A percentile compares a stretch with the other conserved stretches of the same genome.
phyloP scores from a whole-genome alignment of 1,140 invertebrate species.

The Caerostris extrusa region DNA sequence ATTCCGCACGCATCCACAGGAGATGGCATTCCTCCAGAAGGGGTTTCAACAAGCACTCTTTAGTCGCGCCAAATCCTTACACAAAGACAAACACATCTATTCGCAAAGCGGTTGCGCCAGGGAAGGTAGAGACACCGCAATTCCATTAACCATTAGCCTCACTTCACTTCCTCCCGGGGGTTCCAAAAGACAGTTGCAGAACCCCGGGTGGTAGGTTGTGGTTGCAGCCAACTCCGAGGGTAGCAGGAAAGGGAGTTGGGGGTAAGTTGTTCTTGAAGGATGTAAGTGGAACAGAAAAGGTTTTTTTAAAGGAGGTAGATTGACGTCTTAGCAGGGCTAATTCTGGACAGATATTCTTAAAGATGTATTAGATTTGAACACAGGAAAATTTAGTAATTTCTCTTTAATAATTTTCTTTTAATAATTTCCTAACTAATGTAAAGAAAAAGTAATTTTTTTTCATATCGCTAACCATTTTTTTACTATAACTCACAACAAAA shows the following conservation, averaged over 20 bases:
- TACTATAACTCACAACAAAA: too few species aligned
- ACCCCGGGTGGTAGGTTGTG: neutral
- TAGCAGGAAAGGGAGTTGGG: neutral
- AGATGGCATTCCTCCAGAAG: neutral
- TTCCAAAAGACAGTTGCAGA: slow-evolving; percentile 21
- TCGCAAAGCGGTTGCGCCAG: neutral
- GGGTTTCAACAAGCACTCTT: slow-evolving; percentile 15
- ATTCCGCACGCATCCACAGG: too few species aligned
- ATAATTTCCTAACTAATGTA: too few species aligned
- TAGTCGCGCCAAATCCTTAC: slow-evolving; percentile 4
- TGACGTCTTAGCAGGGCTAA: too few species aligned
- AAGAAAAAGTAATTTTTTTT: too few species aligned
- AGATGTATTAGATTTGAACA: too few species aligned
- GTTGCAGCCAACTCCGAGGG: neutral
- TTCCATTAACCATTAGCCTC: slow-evolving; percentile 61
- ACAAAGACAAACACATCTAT: slow-evolving; percentile 8
- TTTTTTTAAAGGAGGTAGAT: too few species aligned
- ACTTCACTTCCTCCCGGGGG: slow-evolving; percentile 48
- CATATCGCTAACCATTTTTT: too few species aligned
- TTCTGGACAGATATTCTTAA: too few species aligned
- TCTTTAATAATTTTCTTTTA: too few species aligned
- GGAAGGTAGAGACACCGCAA: slow-evolving; percentile 29
- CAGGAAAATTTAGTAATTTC: too few species aligned
- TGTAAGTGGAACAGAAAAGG: neutral
- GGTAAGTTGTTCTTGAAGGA: neutral